Base-by-base conservation (phyloP, 2,797 vertebrate genomes). In the Chrosomus eos region DNA sequence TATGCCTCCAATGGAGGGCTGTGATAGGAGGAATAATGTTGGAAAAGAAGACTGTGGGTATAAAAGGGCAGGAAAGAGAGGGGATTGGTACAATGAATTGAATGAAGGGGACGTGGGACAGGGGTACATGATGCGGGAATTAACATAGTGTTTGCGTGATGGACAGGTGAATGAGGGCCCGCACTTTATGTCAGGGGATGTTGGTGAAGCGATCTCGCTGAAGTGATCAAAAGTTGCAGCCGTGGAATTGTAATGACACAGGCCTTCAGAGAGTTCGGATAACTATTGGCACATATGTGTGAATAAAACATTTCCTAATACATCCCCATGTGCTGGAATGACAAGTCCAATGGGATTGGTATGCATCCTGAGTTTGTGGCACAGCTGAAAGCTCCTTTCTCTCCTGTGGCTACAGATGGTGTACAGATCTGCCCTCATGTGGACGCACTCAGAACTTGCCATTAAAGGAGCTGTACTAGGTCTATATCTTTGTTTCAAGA, bases 51-150 rank as follows among this genome's bases (percentile, higher is more conserved):
- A 82, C 78, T 86, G 85, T 72, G 80, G 82, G 75, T 82, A 76
- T 87, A 85, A 86, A 86, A 87, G 80, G 51, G 51, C 82, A 67
- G 58, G 78, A 85, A 78, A 83, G 80, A 87, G 79, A 85, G 85
- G 86, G 84, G 68, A 86, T 82, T 85, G 84, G 64, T 78, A 68
- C 64, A 36, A 70, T 72, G 78, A 77, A 84, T 79, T 89, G 83
- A 88, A 88, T 87, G 85, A 86, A 87, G 86, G 70, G 38, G 83
- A 87, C 45, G 84, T 84, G 78, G 88, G 89, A 88, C 85, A 87
- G 89, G 81, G 83, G 85, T 88, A 87, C 87, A 88, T 84, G 87
- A 90, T 90, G 86, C 74, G 89, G 89, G 86, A 90, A 87, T 90
- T 90, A 88, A 85, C 85, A 89, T 88, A 88, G 89, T 84, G 75